Evolutionary conservation across 2,113 vertebrate genomes (phyloP), one percentile per base, ranked within the genome.

Genomic region (Psittacula cyanocephala): DNA sequence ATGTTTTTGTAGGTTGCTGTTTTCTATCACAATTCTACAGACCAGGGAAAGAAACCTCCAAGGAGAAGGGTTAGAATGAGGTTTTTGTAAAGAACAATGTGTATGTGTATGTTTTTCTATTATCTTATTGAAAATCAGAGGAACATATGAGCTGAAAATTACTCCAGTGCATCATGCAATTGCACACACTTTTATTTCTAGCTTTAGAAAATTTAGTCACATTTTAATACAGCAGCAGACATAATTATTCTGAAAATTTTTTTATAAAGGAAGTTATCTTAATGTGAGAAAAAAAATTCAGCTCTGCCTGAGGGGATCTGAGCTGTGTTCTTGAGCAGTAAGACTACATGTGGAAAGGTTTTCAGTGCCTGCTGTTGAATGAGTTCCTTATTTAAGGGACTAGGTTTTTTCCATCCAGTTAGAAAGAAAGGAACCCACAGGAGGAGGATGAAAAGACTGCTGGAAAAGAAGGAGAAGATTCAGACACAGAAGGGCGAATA

Each of bases 391-490:
- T 65, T 22, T 82, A 35, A 86, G 23, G 24, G 8, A 37, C 9
- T 29, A 6, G 13, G 11, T 31, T 10, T 17, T 87, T 94, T 81
- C 47, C 35, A 72, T 52, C 33, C 9, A 53, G 3, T 75, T 28
- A 84, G 50, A 67, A 83, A 35, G 39, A 63, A 72, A 39, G 1
- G 2, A 11, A 72, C 35, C 13, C 37, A 84, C 22, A 87, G 35
- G 22, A 84, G 28, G 19, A 81, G 31, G 25, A 31, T 74, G 27
- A 81, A 22, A 88, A 57, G 14, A 31, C 41, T 1, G 2, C 39
- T 0, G 1, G 23, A 55, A 41, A 33, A 72, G 8, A 3, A 9
- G 6, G 13, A 55, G 2, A 74, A 47, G 22, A 18, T 7, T 47
- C 68, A 92, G 20, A 27, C 5, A 81, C 35, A 71, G 23, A 64